Percentiles rank a stretch among this genome's conserved stretches.
Conservation (phyloP, 2,113 vertebrate genomes). For the Sorex araneus region DNA sequence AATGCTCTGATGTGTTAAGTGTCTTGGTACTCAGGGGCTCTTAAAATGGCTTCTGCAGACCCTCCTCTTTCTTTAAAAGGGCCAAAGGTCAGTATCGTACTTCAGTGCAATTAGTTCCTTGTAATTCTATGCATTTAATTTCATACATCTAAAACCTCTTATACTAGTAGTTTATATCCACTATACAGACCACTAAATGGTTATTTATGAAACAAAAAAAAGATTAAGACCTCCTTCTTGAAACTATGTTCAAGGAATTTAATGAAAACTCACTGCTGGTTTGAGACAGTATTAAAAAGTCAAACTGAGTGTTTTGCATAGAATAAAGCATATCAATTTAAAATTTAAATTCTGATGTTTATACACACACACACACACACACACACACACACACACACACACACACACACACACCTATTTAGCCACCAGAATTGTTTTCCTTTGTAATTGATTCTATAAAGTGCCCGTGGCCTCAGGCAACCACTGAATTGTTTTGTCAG, state of each 20-base stretch:
- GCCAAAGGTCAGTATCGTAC: neutral
- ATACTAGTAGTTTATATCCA: neutral
- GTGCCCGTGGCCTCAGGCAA: neutral
- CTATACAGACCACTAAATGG: neutral
- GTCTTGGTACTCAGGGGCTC: neutral
- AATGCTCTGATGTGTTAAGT: neutral
- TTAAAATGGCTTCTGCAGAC: constrained; percentile 3
- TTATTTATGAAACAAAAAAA: neutral
- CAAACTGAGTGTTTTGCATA: constrained; percentile 20
- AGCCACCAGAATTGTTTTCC: neutral
- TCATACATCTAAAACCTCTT: constrained; percentile 39
- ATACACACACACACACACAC: too few relatives aligned
- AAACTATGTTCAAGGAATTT: constrained; percentile 36
- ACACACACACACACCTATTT: too few relatives aligned
- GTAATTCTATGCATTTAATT: constrained; percentile 51
- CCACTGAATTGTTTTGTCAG: neutral
- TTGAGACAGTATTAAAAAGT: constrained; percentile 50
- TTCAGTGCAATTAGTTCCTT: constrained; percentile 35
- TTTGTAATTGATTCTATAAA: constrained; percentile 18
- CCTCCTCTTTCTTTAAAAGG: neutral
- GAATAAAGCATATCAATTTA: neutral
- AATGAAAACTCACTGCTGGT: constrained; percentile 41
- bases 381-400: too few relatives aligned
- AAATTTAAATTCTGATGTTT: constrained; percentile 44
- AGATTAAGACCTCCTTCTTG: constrained; percentile 21